Evolutionary conservation across 2,113 vertebrate species (phyloP).

Genomic region (Notechis scutatus): DNA sequence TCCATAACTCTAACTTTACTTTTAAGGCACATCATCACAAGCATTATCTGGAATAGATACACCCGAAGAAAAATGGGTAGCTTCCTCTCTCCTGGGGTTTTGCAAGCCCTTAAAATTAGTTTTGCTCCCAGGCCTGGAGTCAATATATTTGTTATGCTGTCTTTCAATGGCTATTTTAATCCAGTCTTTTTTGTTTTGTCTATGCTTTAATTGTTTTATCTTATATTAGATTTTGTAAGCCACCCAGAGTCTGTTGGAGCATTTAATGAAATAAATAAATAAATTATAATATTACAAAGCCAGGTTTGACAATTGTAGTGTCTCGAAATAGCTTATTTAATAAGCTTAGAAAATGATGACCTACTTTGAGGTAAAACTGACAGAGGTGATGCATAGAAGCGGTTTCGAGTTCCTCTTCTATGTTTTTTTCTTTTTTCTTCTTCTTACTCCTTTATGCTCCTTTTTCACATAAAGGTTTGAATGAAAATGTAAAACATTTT

Average conservation of each 20-base stretch:
- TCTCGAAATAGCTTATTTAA: background rate
- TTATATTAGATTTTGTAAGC: background rate
- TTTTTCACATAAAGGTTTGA: background rate
- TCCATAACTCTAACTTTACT: background rate
- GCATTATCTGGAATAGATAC: background rate
- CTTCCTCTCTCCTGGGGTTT: background rate
- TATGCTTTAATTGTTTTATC: background rate
- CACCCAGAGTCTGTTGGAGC: background rate
- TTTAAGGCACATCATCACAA: background rate
- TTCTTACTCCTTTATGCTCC: background rate
- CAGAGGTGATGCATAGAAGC: background rate
- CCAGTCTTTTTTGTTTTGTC: background rate
- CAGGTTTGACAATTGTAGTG: background rate
- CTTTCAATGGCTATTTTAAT: background rate
- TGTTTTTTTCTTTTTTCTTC: background rate
- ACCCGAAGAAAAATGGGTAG: background rate
- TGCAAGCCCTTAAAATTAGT: background rate
- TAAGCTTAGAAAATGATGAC: background rate
- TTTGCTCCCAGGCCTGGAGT: background rate
- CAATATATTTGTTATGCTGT: background rate
- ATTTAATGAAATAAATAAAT: background rate
- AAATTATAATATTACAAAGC: background rate
- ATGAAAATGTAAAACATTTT: background rate
- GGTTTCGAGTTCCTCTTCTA: background rate
- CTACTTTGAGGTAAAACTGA: background rate